Evolutionary conservation across 2,888 invertebrate species (phyloP), one percentile per base, ranked within the genome.

Genomic region (Autographa gamma): DNA sequence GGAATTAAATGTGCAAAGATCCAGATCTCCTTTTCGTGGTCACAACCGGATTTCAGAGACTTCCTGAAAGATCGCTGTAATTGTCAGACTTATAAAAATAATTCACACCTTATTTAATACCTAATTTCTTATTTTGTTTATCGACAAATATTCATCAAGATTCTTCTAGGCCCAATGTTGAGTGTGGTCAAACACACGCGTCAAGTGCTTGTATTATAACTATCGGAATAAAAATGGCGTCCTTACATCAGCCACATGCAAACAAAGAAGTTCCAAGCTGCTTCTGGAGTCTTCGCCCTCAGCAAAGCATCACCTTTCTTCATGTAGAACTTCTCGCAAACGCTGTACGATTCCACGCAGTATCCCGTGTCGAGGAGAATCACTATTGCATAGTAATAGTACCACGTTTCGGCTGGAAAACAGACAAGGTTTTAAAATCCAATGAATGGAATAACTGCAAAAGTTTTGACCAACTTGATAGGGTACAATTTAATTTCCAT

Each of bases 161-260:
- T n/a, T n/a, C n/a, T n/a, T n/a, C n/a, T n/a, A n/a, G n/a, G n/a
- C n/a, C n/a, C n/a, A n/a, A n/a, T n/a, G n/a, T n/a, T n/a, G n/a
- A n/a, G n/a, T n/a, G n/a, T n/a, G n/a, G n/a, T n/a, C n/a, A n/a
- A n/a, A n/a, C n/a, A n/a, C n/a, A n/a, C n/a, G n/a, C n/a, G n/a
- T n/a, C n/a, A n/a, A n/a, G n/a, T n/a, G n/a, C n/a, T n/a, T n/a
- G n/a, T n/a, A n/a, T n/a, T n/a, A n/a, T n/a, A n/a, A n/a, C n/a
- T n/a, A n/a, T n/a, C n/a, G n/a, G n/a, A n/a, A 32, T 61, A 13
- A 34, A 64, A 31, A 52, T 25, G 32, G 2, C 56, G 48, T 32
- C 1, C 89, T 86, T 82, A 97, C 97, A 97, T 95, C 34, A 97
- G 90, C 97, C 97, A 97, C 95, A 97, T 96, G 60, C 91, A 91